A percentile compares a stretch with the other conserved stretches of the same genome.
These are phyloP conservation scores for Eonycteris spelaea DNA, from an alignment of 2,113 vertebrate genomes.

Conservation along the genomic window DNA sequence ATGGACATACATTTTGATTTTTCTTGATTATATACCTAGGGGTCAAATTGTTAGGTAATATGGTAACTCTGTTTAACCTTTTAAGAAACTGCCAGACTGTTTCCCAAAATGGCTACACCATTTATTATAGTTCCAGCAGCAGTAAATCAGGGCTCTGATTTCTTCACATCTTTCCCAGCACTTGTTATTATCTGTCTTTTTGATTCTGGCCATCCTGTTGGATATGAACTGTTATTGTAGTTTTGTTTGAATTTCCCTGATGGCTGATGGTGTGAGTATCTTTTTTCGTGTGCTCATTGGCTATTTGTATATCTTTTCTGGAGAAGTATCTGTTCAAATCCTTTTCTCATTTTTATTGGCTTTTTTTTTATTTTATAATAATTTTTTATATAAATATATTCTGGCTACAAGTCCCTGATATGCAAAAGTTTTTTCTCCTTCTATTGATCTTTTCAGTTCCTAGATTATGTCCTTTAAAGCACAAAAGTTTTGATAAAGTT, in stretches of 20 bases:
- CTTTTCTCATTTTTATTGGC: background rate
- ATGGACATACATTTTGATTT: background rate
- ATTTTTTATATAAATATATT: background rate
- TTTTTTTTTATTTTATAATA: background rate
- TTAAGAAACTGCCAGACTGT: background rate
- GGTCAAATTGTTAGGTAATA: background rate
- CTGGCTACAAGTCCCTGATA: background rate
- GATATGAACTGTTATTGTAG: background rate
- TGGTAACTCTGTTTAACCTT: background rate
- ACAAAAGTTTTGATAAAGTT: background rate
- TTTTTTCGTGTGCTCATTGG: background rate
- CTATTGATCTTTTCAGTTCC: background rate
- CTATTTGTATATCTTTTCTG: background rate
- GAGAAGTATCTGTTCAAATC: background rate
- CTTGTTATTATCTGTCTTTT: background rate
- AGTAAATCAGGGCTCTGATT: background rate
- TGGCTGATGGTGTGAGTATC: background rate
- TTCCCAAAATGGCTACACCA: background rate
- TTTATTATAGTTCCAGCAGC: background rate
- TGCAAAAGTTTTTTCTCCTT: background rate
- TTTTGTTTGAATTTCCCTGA: background rate
- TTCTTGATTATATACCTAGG: background rate
- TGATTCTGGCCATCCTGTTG: background rate
- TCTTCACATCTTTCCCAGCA: background rate
- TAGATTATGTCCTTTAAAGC: background rate